phyloP scores from a whole-genome alignment of 2,888 invertebrate species.

The Falcaria lacertinaria region DNA sequence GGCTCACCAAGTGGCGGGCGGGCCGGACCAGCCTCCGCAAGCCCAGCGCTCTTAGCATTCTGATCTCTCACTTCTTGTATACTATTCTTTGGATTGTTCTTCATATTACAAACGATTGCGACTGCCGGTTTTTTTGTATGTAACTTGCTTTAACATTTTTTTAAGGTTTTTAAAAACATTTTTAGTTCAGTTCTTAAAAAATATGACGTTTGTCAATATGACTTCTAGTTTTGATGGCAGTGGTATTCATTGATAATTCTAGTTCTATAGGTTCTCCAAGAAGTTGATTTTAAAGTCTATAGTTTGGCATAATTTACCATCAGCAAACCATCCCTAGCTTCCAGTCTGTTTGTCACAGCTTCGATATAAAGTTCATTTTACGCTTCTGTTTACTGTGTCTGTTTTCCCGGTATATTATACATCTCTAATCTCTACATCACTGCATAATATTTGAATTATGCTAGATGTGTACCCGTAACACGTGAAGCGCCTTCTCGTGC shows the following conservation, averaged over 20 bases:
- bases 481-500: too few species aligned
- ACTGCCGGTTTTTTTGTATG: not conserved
- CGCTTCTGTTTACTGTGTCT: too few species aligned
- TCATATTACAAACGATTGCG: not conserved
- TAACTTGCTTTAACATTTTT: not conserved
- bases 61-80: not conserved
- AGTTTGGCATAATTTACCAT: too few species aligned
- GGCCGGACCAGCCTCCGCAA: slow-evolving; percentile 11
- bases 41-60: slow-evolving; percentile 17
- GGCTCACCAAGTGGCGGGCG: slow-evolving; percentile 8
- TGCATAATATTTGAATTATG: too few species aligned
- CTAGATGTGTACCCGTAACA: too few species aligned
- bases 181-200: not conserved
- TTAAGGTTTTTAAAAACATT: not conserved
- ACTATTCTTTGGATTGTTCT: not conserved
- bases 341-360: too few species aligned
- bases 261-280: not conserved
- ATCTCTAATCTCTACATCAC: too few species aligned
- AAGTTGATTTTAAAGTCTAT: not conserved
- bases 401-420: too few species aligned
- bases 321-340: too few species aligned
- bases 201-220: not conserved
- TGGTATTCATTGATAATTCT: not conserved
- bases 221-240: not conserved
- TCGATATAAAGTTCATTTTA: too few species aligned